Base-by-base conservation (phyloP, 2,888 invertebrate species). In the Cacoxenus indagator region DNA sequence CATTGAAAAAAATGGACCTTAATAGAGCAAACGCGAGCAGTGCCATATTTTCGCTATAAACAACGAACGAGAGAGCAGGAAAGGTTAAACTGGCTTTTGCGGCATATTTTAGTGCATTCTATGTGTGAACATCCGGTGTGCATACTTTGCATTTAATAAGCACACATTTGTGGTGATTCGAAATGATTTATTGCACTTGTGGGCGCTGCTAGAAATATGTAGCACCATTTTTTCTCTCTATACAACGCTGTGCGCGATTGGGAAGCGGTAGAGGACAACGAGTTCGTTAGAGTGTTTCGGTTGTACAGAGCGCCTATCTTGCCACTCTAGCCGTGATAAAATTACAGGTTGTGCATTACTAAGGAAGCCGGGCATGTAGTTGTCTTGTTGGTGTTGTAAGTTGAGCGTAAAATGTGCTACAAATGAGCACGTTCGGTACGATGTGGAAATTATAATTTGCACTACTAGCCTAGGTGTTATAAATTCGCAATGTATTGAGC, bases 1-100 rank as follows among this genome's bases (percentile, higher is more conserved):
- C 61, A 62, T 45, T 43, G 14, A 62, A 29, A 62, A 59, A 62
- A 62, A 62, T 62, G 45, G 45, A 62, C 24, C 45, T 45, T 62
- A 62, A 62, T 62, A 62, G 61, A 61, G 61, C n/a, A 48, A 11
- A 26, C 27, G 55, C 14, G 55, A 4, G 27, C 24, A 55, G 26
- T 51, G 51, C 19, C 51, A 51, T 51, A 51, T 51, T 51, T 51
- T 51, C 51, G 51, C 22, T 22, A 51, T 51, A 57, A 29, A 29
- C 57, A 57, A 29, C 17, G 24, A 57, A 57, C 11, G 17, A 29
- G 5, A 19, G 19, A 31, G 31, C 5, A 1, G 54, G 6, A 11
- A 2, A 14, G 37, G 37, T 37, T 37, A 37, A 37, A 37, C 37
- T 14, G 37, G 14, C n/a, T 37, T 37, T 37, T 14, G 37, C 37